These are phyloP conservation scores for Glyphotaelius pellucidus DNA, from an alignment of 2,888 invertebrate genomes.

Conservation along the genomic window DNA sequence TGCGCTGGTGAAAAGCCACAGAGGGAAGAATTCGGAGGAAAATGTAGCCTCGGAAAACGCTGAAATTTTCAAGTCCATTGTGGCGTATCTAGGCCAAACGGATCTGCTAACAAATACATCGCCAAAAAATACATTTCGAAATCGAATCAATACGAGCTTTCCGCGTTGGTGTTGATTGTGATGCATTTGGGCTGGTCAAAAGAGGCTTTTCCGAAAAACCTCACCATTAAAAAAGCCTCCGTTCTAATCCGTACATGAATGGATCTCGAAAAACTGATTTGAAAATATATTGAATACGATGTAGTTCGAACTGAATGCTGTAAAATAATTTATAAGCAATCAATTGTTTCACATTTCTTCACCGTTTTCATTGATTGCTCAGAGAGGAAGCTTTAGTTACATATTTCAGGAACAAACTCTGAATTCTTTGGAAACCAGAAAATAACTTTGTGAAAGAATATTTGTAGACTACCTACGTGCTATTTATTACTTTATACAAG, in stretches of 20 bases:
- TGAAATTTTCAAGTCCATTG: slow-evolving; percentile 32
- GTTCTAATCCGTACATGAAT: not conserved
- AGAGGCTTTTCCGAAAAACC: not conserved
- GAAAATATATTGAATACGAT: not conserved
- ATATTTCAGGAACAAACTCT: not conserved
- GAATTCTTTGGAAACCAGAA: not conserved
- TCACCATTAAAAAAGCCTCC: not conserved
- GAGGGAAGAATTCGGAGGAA: slow-evolving; percentile 19
- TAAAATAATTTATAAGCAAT: not conserved
- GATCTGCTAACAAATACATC: slow-evolving; percentile 2
- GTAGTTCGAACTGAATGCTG: not conserved
- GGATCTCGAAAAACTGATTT: not conserved
- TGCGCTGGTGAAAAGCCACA: slow-evolving; percentile 35
- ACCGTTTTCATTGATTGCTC: not conserved
- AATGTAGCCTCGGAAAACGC: slow-evolving; percentile 33
- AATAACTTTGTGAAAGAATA: not conserved
- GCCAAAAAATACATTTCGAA: slow-evolving; percentile 1
- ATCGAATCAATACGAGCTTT: slow-evolving; percentile 8
- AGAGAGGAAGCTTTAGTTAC: not conserved
- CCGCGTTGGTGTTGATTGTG: not conserved
- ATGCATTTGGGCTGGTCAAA: not conserved
- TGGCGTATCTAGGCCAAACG: slow-evolving; percentile 21
- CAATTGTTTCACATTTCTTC: not conserved
- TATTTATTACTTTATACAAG: no score
- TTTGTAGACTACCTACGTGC: no score